phyloP scores from a whole-genome alignment of 2,888 invertebrate species.

The Sycophila texana region DNA sequence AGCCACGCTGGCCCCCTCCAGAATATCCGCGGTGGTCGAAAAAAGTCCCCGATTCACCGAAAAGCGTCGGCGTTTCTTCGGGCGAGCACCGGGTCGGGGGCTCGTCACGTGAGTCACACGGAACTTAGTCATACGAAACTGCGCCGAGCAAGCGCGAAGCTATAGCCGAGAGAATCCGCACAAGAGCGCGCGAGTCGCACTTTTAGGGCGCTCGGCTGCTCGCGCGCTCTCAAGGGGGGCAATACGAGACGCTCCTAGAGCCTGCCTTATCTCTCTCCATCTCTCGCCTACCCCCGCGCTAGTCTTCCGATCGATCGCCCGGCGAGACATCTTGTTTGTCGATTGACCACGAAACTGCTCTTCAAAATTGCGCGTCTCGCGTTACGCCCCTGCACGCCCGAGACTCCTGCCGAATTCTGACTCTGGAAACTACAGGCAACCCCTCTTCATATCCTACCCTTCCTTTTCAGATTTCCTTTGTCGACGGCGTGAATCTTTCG shows the following conservation, averaged over 20 bases:
- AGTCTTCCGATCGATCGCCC: constrained; percentile 33
- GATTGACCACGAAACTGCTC: constrained; percentile 50
- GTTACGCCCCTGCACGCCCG: background rate
- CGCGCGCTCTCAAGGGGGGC: constrained; percentile 3
- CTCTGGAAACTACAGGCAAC: too few relatives aligned
- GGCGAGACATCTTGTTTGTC: constrained; percentile 35
- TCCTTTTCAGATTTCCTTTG: too few relatives aligned
- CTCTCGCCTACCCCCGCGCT: background rate
- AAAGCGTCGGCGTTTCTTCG: constrained; percentile 18
- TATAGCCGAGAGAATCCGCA: constrained; percentile 66
- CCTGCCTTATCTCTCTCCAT: constrained; percentile 22
- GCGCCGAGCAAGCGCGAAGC: constrained; percentile 28
- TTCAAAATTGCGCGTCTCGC: constrained; percentile 31
- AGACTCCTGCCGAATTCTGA: background rate
- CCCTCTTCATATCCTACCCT: too few relatives aligned
- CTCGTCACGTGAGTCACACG: constrained; percentile 58
- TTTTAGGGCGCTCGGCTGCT: constrained; percentile 69
- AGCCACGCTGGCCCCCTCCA: too few relatives aligned
- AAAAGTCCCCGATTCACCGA: constrained; percentile 31
- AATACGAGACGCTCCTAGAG: constrained; percentile 53
- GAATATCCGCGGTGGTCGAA: background rate
- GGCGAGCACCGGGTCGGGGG: too few relatives aligned
- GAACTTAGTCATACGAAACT: constrained; percentile 71
- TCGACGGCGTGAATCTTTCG: too few relatives aligned
- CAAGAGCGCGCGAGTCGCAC: constrained; percentile 68